These are phyloP conservation scores for Lysandra bellargus DNA, from an alignment of 2,888 invertebrate genomes.

Conservation along the genomic window DNA sequence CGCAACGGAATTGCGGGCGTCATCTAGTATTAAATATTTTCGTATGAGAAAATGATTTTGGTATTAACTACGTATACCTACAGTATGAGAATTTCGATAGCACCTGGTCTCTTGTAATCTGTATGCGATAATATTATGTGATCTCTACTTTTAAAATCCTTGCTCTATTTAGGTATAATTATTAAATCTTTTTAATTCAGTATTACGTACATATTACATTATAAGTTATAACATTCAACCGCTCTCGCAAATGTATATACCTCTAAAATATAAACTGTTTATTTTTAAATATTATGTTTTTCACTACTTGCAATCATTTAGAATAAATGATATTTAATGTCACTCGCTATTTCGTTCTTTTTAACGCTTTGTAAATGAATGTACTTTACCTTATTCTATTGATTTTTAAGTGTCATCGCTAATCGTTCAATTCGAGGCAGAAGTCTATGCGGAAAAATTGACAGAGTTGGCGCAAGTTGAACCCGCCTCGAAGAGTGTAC, in stretches of 20 bases:
- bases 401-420: not conserved
- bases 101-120: not conserved
- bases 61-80: no score
- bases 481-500: not conserved
- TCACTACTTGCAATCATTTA: not conserved
- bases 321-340: not conserved
- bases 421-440: not conserved
- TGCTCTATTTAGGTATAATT: slow-evolving; percentile 59
- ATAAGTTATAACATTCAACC: slow-evolving; percentile 15
- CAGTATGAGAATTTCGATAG: no score
- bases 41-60: no score
- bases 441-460: not conserved
- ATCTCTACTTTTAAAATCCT: slow-evolving; percentile 48
- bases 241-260: slow-evolving; percentile 15
- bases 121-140: slow-evolving; percentile 44
- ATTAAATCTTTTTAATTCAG: slow-evolving; percentile 34
- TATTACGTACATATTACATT: slow-evolving; percentile 25
- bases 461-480: not conserved
- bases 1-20: no score
- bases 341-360: not conserved
- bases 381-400: not conserved
- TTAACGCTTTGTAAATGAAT: not conserved
- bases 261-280: not conserved
- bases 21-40: no score
- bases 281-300: not conserved